phyloP scores from a whole-genome alignment of 1,140 invertebrate genomes.

The Drosophila nebulosa region DNA sequence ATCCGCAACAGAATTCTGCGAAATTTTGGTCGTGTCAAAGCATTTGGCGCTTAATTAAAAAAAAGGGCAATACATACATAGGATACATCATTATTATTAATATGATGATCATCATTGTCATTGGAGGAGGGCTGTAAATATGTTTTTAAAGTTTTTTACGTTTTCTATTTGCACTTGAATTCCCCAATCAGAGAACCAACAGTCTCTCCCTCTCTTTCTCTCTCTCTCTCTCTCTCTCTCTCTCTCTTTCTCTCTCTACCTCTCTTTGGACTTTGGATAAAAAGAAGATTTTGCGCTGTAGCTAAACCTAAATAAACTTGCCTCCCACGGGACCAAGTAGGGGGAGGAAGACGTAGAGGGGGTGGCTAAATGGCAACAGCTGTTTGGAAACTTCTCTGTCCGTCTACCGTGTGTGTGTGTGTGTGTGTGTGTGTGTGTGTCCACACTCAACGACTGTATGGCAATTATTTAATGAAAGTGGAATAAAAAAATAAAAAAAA shows the following conservation, averaged over 20 bases:
- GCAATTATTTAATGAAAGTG: slow-evolving; percentile 30
- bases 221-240: no score
- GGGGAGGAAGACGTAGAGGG: neutral
- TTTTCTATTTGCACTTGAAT: slow-evolving; percentile 7
- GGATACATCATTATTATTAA: neutral
- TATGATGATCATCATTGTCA: neutral
- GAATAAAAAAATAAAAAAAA: slow-evolving; percentile 37
- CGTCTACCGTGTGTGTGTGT: neutral
- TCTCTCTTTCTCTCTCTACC: no score
- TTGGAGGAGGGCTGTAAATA: neutral
- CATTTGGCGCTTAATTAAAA: slow-evolving; percentile 32
- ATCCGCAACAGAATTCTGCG: neutral
- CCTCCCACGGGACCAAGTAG: slow-evolving; percentile 20
- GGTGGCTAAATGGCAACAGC: slow-evolving; percentile 24
- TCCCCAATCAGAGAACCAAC: slow-evolving; percentile 28
- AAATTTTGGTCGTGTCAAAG: slow-evolving; percentile 6
- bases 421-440: neutral
- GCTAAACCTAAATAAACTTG: slow-evolving; percentile 42
- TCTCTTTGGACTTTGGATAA: slow-evolving; percentile 26
- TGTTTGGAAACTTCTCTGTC: slow-evolving; percentile 15
- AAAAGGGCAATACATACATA: slow-evolving; percentile 2
- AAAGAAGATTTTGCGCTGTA: slow-evolving; percentile 20
- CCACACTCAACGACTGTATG: neutral
- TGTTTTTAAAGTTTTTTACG: neutral
- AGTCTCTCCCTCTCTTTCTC: no score